A percentile compares a stretch with the other conserved stretches of the same genome.
Evolutionary conservation across 1,140 invertebrate genomes (phyloP).

Genomic region (Drepana arcuata): DNA sequence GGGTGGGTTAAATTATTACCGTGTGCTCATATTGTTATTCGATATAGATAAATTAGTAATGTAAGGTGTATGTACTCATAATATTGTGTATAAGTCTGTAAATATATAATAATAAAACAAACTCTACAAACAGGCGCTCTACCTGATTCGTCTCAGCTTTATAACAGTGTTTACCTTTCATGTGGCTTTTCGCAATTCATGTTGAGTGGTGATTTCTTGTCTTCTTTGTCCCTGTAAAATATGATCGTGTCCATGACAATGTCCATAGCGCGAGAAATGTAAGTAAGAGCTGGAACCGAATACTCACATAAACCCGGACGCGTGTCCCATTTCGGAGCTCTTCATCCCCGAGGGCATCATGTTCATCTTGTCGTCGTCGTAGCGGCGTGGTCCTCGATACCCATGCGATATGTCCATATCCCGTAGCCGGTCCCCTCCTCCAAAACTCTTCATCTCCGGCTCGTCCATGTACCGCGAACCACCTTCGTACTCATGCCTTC

Average conservation of each 20-base stretch:
- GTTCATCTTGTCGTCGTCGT: slow-evolving; percentile 36
- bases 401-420: slow-evolving; percentile 21
- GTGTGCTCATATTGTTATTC: no score
- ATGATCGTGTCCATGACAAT: no score
- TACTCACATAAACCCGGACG: slow-evolving; percentile 25
- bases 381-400: slow-evolving; percentile 27
- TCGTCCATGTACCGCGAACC: slow-evolving; percentile 30
- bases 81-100: no score
- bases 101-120: no score
- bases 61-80: no score
- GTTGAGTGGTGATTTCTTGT: slow-evolving; percentile 25
- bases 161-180: slow-evolving; percentile 53
- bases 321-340: slow-evolving; percentile 26
- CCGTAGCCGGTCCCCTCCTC: slow-evolving; percentile 23
- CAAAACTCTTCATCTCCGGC: slow-evolving; percentile 21
- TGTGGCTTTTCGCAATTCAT: slow-evolving; percentile 49
- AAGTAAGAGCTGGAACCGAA: no score
- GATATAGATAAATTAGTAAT: neutral
- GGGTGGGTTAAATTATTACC: no score
- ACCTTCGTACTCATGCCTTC: slow-evolving; percentile 35
- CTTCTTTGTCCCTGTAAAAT: slow-evolving; percentile 48
- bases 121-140: no score
- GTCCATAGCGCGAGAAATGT: no score
- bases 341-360: slow-evolving; percentile 14
- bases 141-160: no score